A percentile compares a stretch with the other conserved stretches of the same genome.
Conservation (phyloP, 2,797 vertebrate species). For the Iguana delicatissima region DNA sequence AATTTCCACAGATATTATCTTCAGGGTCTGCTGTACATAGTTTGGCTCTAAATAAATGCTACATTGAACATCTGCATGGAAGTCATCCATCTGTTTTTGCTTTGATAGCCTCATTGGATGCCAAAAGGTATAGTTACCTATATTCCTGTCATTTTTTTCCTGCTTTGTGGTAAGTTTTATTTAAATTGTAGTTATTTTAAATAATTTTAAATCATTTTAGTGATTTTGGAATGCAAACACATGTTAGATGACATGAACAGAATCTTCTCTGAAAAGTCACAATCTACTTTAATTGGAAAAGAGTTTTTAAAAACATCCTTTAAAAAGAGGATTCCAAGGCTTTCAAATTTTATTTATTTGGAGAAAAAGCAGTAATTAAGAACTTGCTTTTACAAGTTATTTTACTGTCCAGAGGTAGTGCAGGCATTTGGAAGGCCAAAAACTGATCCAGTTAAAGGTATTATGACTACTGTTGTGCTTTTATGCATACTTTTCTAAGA, state of each 20-base stretch:
- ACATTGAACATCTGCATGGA: constrained; percentile 46
- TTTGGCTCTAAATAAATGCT: constrained; percentile 49
- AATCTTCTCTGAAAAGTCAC: constrained; percentile 51
- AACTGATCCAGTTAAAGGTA: not conserved
- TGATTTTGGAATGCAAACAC: constrained; percentile 40
- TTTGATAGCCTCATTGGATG: constrained; percentile 59
- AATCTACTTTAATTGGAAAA: not conserved
- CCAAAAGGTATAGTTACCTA: constrained; percentile 12
- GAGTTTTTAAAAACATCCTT: not conserved
- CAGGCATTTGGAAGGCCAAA: constrained; percentile 5
- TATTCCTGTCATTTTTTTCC: not conserved
- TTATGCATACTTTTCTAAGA: not conserved
- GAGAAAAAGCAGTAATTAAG: constrained; percentile 45
- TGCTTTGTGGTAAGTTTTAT: not conserved
- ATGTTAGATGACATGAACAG: constrained; percentile 37
- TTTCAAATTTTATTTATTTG: not conserved
- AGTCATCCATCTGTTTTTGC: constrained; percentile 66
- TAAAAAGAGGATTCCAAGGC: not conserved
- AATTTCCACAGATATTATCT: constrained; percentile 46
- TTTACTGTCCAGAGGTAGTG: constrained; percentile 46
- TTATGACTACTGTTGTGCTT: not conserved
- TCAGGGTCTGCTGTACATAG: constrained; percentile 39
- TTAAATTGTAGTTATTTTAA: constrained; percentile 34
- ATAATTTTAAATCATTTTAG: not conserved
- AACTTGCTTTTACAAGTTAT: constrained; percentile 41